Evolutionary conservation across 2,888 invertebrate genomes (phyloP).

Genomic region (Tridacna crocea): DNA sequence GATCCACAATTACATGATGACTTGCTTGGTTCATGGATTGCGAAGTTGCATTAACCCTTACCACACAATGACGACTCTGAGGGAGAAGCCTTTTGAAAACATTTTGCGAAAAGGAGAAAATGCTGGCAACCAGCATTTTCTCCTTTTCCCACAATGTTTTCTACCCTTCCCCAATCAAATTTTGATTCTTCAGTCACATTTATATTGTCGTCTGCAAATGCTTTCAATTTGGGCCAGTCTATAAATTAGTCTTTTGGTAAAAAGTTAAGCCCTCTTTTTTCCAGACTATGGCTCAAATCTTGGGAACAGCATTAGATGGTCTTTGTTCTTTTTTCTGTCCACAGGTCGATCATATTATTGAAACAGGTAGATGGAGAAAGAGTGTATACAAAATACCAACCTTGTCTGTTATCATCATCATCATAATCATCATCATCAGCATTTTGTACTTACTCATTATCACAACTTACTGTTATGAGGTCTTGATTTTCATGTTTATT

Average conservation of each 20-base stretch:
- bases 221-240: too few species aligned
- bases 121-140: background rate
- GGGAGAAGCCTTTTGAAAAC: too few species aligned
- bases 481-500: background rate
- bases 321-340: conserved; percentile 27
- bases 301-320: background rate
- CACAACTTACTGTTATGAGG: conserved; percentile 13
- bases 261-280: background rate
- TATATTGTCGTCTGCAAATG: too few species aligned
- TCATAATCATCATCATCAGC: conserved; percentile 29
- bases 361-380: conserved; percentile 26
- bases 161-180: too few species aligned
- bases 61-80: too few species aligned
- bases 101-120: too few species aligned
- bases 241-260: too few species aligned
- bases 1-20: too few species aligned
- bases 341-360: conserved; percentile 56
- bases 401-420: conserved; percentile 31
- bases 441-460: conserved; percentile 3
- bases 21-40: too few species aligned
- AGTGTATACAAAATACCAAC: conserved; percentile 14
- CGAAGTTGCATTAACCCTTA: too few species aligned
- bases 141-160: background rate
- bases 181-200: too few species aligned
- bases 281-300: background rate